Conservation (phyloP, 2,888 invertebrate genomes). For the Drosophila koepferae region DNA sequence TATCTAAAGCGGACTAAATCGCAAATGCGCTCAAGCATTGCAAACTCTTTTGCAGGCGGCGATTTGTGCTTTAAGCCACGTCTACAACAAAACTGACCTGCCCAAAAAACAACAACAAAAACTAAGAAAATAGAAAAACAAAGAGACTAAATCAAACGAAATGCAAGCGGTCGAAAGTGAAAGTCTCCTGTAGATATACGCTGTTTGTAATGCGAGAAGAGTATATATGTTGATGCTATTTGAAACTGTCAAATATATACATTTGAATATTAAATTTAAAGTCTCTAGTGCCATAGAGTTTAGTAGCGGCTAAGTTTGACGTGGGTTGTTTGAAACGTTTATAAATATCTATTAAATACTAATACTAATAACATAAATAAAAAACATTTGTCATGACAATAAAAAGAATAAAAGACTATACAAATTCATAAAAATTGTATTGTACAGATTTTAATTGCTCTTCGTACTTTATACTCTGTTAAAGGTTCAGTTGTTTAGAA, state of each 20-base stretch:
- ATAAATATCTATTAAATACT: background rate
- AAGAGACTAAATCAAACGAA: conserved; percentile 13
- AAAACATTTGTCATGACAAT: too few species aligned
- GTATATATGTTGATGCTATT: background rate
- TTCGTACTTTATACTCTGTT: too few species aligned
- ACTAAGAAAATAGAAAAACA: conserved; percentile 8
- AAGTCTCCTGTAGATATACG: conserved; percentile 45
- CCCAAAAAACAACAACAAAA: conserved; percentile 45
- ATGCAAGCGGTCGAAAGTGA: conserved; percentile 64
- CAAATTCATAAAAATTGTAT: too few species aligned
- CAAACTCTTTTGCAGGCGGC: conserved; percentile 33
- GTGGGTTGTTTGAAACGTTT: background rate
- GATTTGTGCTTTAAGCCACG: conserved; percentile 40
- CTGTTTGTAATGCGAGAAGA: background rate
- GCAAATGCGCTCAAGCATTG: conserved; percentile 74
- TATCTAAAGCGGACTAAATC: conserved; percentile 59
- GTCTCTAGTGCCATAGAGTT: too few species aligned
- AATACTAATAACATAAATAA: too few species aligned
- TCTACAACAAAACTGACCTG: conserved; percentile 67
- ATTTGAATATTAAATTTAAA: background rate
- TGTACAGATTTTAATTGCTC: too few species aligned
- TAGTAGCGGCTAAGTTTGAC: too few species aligned
- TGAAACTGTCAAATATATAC: background rate
- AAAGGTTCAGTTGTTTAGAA: too few species aligned
- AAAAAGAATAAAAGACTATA: too few species aligned